Conservation (phyloP, 2,113 vertebrate genomes). For the Charina bottae region DNA sequence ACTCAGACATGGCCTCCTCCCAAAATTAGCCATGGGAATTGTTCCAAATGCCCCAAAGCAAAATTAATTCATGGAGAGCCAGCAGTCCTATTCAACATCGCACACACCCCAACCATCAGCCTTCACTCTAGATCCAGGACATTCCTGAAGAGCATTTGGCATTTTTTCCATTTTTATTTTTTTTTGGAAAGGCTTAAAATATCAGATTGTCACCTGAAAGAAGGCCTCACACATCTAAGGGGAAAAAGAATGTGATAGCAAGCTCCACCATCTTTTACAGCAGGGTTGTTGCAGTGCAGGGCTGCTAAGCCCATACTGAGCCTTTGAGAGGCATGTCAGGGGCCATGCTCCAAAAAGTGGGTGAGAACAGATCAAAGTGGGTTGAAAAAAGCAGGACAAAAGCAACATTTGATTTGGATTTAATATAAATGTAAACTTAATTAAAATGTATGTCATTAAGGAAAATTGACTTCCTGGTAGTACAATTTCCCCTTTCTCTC, state of each 20-base stretch:
- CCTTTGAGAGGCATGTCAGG: neutral
- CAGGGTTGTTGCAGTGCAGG: neutral
- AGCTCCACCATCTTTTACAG: neutral
- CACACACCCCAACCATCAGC: neutral
- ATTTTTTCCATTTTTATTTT: neutral
- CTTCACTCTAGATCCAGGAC: neutral
- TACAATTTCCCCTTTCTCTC: neutral
- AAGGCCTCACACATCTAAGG: neutral
- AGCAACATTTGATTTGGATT: neutral
- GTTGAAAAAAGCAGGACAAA: neutral
- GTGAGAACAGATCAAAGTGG: neutral
- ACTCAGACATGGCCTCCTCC: neutral
- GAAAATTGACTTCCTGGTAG: neutral
- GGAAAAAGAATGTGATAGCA: neutral
- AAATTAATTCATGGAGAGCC: neutral
- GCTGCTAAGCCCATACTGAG: neutral
- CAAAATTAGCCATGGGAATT: neutral
- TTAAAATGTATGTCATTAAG: neutral
- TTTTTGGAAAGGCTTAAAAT: neutral
- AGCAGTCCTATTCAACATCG: neutral
- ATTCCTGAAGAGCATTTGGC: neutral
- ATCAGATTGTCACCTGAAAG: neutral
- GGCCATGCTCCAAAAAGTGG: neutral
- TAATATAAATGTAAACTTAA: neutral
- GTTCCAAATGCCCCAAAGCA: slow-evolving; percentile 2